Conservation (phyloP, 2,797 vertebrate species). For the Ctenochaetus hawaiiensis region DNA sequence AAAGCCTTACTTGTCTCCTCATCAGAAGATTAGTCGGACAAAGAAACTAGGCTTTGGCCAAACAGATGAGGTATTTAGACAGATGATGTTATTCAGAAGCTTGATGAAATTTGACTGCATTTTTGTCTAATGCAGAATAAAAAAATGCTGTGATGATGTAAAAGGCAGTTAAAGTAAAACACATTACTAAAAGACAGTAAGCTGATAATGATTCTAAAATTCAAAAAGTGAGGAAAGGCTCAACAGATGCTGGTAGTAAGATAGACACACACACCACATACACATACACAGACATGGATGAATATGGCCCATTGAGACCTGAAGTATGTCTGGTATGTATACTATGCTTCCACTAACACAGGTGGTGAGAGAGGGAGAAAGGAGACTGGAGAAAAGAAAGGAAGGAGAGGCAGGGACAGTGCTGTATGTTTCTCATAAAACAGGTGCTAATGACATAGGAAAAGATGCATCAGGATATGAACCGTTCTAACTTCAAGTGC, state of each 20-base stretch:
- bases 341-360: slow-evolving; percentile 86
- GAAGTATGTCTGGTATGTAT: slow-evolving; percentile 85
- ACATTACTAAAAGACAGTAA: slow-evolving; percentile 28
- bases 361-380: slow-evolving; percentile 73
- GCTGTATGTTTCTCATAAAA: slow-evolving; percentile 44
- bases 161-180: background rate
- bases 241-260: slow-evolving; percentile 58
- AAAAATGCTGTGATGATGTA: background rate
- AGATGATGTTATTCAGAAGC: background rate
- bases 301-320: slow-evolving; percentile 84
- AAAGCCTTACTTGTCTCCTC: slow-evolving; percentile 26
- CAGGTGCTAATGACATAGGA: slow-evolving; percentile 53
- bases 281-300: slow-evolving; percentile 63
- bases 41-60: background rate
- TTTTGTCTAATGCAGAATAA: background rate
- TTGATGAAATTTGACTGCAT: slow-evolving; percentile 10
- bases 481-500: background rate
- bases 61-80: background rate
- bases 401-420: slow-evolving; percentile 43
- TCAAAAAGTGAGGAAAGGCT: slow-evolving; percentile 24
- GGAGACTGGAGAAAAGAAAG: slow-evolving; percentile 33
- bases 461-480: slow-evolving; percentile 5
- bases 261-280: slow-evolving; percentile 41
- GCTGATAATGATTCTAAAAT: slow-evolving; percentile 14
- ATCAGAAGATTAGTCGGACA: slow-evolving; percentile 4